Base-by-base conservation (phyloP, 2,797 vertebrate genomes). In the Florisuga fusca region DNA sequence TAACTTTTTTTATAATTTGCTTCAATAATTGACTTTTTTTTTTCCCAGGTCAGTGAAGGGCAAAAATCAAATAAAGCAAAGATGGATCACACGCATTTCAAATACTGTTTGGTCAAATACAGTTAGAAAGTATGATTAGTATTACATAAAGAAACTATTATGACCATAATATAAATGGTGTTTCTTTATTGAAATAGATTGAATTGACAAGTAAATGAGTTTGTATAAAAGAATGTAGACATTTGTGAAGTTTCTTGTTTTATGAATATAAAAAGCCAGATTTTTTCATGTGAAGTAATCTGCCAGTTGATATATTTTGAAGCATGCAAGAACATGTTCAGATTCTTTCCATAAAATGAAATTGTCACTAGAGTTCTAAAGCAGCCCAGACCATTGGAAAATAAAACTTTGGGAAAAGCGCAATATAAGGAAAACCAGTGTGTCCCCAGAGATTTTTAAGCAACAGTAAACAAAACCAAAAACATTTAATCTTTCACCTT, bases 281-380 rank as follows among this genome's bases (percentile, higher is more conserved):
- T 27, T 90, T 69, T 41, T 54, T 36, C 33, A 48, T 48, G 14
- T 19, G 69, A 53, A 64, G 26, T 58, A 67, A 23, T 36, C 46
- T 29, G 27, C 6, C 61, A 55, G 23, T 61, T 55, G 12, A 26
- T 77, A 12, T 53, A 48, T 69, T 92, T 82, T 68, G 51, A n/a
- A 88, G 17, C 0, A 0, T 5, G 7, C 1, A 1, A 58, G 14
- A 79, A 25, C 29, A 33, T 7, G 4, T 46, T 73, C 19, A 22
- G n/a, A 57, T 71, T 55, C 48, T 48, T 92, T 73, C 38, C 31
- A 61, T 36, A 89, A 41, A 36, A 31, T 8, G 8, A 77, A 91
- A 76, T 71, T 41, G 11, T 61, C 41, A 84, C n/a, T 26, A 41
- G 1, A 11, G 72, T 46, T 91, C 87, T 68, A 62, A 62, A 87